Evolutionary conservation across 2,113 vertebrate genomes (phyloP).

Genomic region (Fukomys damarensis): DNA sequence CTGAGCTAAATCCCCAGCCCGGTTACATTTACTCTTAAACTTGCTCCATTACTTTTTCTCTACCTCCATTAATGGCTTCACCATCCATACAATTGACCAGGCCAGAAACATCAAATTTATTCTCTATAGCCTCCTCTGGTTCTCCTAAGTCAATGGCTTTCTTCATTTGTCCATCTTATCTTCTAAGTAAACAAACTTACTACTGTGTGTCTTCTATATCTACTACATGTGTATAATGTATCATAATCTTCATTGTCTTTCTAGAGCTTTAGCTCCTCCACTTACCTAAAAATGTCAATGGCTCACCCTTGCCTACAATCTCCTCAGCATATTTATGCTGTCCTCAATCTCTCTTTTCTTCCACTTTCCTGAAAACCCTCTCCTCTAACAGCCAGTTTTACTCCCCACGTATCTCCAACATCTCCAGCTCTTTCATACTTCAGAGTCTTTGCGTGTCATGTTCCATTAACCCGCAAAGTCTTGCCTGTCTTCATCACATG

Average conservation of each 20-base stretch:
- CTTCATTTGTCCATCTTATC: not conserved
- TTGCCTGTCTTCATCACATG: not conserved
- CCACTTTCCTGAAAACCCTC: conserved; percentile 17
- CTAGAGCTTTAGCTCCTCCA: not conserved
- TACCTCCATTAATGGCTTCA: not conserved
- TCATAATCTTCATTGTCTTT: not conserved
- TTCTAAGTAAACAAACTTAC: not conserved
- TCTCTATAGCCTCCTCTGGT: not conserved
- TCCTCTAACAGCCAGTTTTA: not conserved
- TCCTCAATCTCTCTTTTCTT: not conserved
- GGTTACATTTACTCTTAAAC: not conserved
- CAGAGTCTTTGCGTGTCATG: not conserved
- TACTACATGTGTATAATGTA: not conserved
- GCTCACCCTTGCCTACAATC: not conserved
- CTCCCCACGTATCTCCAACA: not conserved
- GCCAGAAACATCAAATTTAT: not conserved
- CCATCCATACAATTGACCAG: not conserved
- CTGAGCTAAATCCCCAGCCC: no score
- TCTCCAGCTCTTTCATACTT: not conserved
- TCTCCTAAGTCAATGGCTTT: not conserved
- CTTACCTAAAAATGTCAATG: not conserved
- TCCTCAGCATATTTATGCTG: not conserved
- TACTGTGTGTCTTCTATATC: not conserved
- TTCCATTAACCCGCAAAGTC: not conserved
- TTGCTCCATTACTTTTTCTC: not conserved